Base-by-base conservation (phyloP, 2,113 vertebrate species). In the Cavia porcellus region DNA sequence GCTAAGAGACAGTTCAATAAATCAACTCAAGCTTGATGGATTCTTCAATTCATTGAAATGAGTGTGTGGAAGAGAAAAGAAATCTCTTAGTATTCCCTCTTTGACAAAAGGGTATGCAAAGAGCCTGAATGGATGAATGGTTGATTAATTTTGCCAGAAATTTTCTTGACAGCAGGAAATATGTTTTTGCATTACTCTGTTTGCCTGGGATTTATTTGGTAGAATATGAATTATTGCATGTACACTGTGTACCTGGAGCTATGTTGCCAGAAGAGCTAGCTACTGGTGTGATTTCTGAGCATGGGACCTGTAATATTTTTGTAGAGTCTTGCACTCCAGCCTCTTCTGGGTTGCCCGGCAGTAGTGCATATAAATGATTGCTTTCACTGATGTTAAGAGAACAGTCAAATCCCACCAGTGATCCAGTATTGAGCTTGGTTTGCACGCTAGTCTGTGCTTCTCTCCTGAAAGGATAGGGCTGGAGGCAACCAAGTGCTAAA, bases 101-200 rank as follows among this genome's bases (percentile, higher is more conserved):
- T 99, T 99, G 99, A 99, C 99, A 99, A 99, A 99, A 99, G 99
- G 99, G 99, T 99, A 99, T 99, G 99, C 99, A 99, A 99, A 99
- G 99, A 99, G 99, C 99, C 99, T 99, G 99, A 99, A 99, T 99
- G 99, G 99, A 99, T 99, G 99, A 99, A 99, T 99, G 99, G 99
- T 99, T 99, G 99, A 99, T 99, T 99, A 99, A 99, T 99, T 99
- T 99, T 99, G 99, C 99, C 99, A 98, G 99, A 99, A 99, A 99
- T 99, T 99, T 99, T 99, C 99, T 99, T 99, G 99, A 99, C 99
- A 99, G 99, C 99, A 99, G 99, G 99, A 99, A 99, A 99, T 99
- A 99, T 99, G 99, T 98, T 99, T 99, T 99, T 99, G 98, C 98
- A 97, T 99, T 99, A 99, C 98, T 98, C 98, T 99, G 99, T 99